Evolutionary conservation across 1,140 invertebrate genomes (phyloP), one percentile per base, ranked within the genome.

Genomic region (Lepidurus apus): DNA sequence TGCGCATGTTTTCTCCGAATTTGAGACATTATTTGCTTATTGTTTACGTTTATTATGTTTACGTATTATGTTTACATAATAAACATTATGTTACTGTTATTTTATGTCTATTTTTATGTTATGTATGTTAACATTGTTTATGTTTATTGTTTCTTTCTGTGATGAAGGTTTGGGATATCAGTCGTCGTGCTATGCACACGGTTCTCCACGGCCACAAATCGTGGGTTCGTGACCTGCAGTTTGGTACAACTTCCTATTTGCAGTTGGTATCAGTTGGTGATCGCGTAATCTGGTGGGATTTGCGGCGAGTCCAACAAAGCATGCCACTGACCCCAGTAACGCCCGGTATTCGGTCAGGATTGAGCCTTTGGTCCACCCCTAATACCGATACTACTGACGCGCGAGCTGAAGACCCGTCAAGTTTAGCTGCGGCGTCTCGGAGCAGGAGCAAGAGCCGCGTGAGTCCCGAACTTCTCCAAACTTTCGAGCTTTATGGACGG

Each of bases 171-270:
- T 79, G 65, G 13, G 74, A 75, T 45, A 75, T 75, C 42, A n/a
- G 26, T 26, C 73, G 43, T 24, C 34, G 44, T 43, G 21, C 43
- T 4, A 34, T 74, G 11, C 34, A 79, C 24, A 43, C 74, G 6
- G 43, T 42, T 7, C 74, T 79, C 21, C 42, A 74, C 9, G 42
- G 42, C 9, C 78, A 79, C 24, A 73, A 79, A 44, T 74, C 73
- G 26, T 79, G 78, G 78, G 74, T 79, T 75, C 78, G 78, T 43
- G 78, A 79, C 34, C 73, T 79, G 24, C 74, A 45, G 74, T 79
- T 75, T 17, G 65, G 73, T n/a, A 43, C n/a, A 9, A 24, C 78
- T n/a, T 74, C 78, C 8, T 75, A 45, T 47, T 79, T 79, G 26
- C 78, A 79, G 9, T 43, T 79, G 42, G 78, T 79, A 7, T 79